Evolutionary conservation across 2,888 invertebrate species (phyloP), one percentile per base, ranked within the genome.

Genomic region (Aquatica leii): DNA sequence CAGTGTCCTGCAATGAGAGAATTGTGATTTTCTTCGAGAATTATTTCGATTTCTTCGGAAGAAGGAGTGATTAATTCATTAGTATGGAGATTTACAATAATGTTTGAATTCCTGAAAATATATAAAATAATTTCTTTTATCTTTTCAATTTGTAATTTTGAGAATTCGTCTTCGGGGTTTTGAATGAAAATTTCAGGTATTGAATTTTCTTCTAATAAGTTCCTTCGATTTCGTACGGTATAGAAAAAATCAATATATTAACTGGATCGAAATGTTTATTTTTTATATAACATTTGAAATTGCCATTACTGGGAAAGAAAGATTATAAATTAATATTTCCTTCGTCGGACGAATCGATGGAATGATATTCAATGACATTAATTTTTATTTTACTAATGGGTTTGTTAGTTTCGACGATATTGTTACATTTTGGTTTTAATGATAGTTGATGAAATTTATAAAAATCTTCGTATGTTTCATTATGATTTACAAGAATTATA

Each of bases 361-460:
- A 37, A n/a, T 2, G 11, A n/a, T n/a, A 37, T 37, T 37, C 2
- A 8, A 37, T 12, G 2, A 12, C n/a, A 9, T 37, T 37, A n/a
- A 12, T 8, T 37, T 37, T 37, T 8, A 2, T 37, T 37, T 37
- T 37, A 9, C 8, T 37, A 37, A 37, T 37, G n/a, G 37, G n/a
- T 5, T 2, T 5, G 12, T 11, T 37, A 37, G 12, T n/a, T 9
- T 9, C 37, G 3, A 3, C 12, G 9, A 37, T 6, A 31, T 31
- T 6, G 9, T 31, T 31, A 31, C 31, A n/a, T 37, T 9, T 37
- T 12, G n/a, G 37, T 37, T 41, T 41, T 41, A 41, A 12, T 8
- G 41, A 41, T 14, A 11, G 8, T 41, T 41, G 41, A 41, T 41
- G 41, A 15, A 41, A 41, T 41, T 41, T 41, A 14, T 41, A 41